Evolutionary conservation across 2,888 invertebrate genomes (phyloP).

Genomic region (Sturmia bella): DNA sequence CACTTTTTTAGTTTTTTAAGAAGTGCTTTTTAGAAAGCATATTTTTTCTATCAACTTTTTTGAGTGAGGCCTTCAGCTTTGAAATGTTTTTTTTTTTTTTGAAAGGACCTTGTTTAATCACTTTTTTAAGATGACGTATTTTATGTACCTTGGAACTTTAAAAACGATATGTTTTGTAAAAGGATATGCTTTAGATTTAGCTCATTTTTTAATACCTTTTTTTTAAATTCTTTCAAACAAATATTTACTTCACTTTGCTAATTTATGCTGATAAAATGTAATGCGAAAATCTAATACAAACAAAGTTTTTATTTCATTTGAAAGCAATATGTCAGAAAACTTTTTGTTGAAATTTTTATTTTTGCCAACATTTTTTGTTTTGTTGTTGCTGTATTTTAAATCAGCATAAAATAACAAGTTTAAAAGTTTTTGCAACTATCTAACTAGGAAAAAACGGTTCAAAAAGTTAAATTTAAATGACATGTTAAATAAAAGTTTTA

Average conservation of each 20-base stretch:
- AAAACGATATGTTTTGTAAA: too few species aligned
- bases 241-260: neutral
- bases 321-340: slow-evolving; percentile 20
- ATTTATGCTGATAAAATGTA: neutral
- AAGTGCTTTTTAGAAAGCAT: too few species aligned
- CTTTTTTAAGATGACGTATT: too few species aligned
- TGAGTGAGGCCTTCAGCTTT: too few species aligned
- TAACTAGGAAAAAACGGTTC: neutral
- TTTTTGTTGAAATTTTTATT: slow-evolving; percentile 26
- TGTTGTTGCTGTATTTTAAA: slow-evolving; percentile 43
- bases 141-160: too few species aligned
- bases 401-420: slow-evolving; percentile 24
- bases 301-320: neutral
- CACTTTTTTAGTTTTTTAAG: too few species aligned
- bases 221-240: too few species aligned
- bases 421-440: slow-evolving; percentile 1
- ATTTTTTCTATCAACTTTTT: too few species aligned
- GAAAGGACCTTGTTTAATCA: too few species aligned
- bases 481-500: slow-evolving; percentile 48
- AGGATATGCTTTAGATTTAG: too few species aligned
- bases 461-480: slow-evolving; percentile 28
- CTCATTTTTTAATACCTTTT: too few species aligned
- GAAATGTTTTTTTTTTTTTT: too few species aligned
- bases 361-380: neutral
- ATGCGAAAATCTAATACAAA: neutral